phyloP scores from a whole-genome alignment of 2,113 vertebrate genomes.

The Rana temporaria region DNA sequence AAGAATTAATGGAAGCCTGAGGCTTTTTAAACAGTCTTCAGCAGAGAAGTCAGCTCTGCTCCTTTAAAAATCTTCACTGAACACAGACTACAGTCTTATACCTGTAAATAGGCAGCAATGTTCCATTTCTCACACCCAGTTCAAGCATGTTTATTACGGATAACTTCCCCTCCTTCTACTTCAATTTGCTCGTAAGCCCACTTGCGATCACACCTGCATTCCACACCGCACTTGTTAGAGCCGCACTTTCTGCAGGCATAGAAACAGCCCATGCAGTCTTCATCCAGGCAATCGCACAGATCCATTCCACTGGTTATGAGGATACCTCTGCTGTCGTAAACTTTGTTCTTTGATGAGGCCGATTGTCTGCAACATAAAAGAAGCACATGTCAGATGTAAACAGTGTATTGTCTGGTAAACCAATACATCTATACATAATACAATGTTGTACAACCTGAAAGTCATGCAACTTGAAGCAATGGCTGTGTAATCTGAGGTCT shows the following conservation, averaged over 20 bases:
- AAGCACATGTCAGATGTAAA: neutral
- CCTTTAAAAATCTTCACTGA: neutral
- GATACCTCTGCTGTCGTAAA: conserved; percentile 90
- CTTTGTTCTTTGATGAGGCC: conserved; percentile 84
- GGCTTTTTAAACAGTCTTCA: neutral
- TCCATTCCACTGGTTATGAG: conserved; percentile 88
- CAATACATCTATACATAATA: no score
- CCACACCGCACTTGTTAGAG: conserved; percentile 90
- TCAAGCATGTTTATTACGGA: conserved; percentile 89
- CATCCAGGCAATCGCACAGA: conserved; percentile 93
- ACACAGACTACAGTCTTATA: neutral
- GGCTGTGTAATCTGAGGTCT: no score
- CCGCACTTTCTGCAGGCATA: conserved; percentile 89
- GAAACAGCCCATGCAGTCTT: conserved; percentile 95
- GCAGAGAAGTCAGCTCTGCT: neutral
- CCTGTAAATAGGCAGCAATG: neutral
- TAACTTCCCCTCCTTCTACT: conserved; percentile 94
- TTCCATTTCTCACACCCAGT: no score
- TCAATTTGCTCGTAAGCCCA: conserved; percentile 98
- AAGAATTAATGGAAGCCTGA: no score
- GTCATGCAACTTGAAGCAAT: no score
- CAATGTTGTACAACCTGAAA: no score
- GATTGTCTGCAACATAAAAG: conserved; percentile 74
- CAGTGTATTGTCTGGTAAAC: no score
- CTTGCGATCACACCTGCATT: conserved; percentile 95